These are phyloP conservation scores for Phlogophora meticulosa DNA, from an alignment of 2,888 invertebrate species.

Conservation along the genomic window DNA sequence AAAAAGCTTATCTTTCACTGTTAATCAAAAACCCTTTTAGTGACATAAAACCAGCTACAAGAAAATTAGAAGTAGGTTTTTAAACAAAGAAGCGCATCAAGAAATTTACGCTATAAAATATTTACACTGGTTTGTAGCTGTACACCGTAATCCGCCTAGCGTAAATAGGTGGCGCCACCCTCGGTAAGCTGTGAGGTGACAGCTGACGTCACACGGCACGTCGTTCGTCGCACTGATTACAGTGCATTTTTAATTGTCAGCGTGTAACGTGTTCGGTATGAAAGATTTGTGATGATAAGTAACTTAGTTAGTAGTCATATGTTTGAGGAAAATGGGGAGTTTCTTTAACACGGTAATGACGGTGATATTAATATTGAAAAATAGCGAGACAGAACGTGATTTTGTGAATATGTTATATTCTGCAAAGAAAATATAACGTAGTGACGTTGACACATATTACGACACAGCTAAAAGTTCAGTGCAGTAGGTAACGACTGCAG, in stretches of 20 bases:
- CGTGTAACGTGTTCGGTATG: neutral
- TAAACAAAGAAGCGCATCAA: neutral
- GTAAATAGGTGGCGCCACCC: constrained; percentile 23
- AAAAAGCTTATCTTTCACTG: neutral
- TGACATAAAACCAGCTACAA: neutral
- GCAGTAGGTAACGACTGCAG: constrained; percentile 37
- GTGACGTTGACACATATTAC: constrained; percentile 14
- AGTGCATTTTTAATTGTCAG: constrained; percentile 41
- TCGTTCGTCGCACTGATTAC: constrained; percentile 31
- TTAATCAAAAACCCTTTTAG: neutral
- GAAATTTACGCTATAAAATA: constrained; percentile 1
- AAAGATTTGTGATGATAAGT: neutral
- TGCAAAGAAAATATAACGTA: neutral
- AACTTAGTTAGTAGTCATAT: neutral
- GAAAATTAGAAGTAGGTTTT: neutral
- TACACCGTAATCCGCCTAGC: constrained; percentile 18
- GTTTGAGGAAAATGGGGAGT: neutral
- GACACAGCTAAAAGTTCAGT: constrained; percentile 2
- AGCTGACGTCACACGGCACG: constrained; percentile 34
- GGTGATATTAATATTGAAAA: too few species aligned
- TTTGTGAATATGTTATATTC: neutral
- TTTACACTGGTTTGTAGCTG: neutral
- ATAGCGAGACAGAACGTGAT: neutral
- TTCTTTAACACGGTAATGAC: neutral
- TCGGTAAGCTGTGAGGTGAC: constrained; percentile 34